Percentiles rank a stretch among this genome's conserved stretches.
phyloP scores from a whole-genome alignment of 2,797 vertebrate genomes.

The Numenius phaeopus region DNA sequence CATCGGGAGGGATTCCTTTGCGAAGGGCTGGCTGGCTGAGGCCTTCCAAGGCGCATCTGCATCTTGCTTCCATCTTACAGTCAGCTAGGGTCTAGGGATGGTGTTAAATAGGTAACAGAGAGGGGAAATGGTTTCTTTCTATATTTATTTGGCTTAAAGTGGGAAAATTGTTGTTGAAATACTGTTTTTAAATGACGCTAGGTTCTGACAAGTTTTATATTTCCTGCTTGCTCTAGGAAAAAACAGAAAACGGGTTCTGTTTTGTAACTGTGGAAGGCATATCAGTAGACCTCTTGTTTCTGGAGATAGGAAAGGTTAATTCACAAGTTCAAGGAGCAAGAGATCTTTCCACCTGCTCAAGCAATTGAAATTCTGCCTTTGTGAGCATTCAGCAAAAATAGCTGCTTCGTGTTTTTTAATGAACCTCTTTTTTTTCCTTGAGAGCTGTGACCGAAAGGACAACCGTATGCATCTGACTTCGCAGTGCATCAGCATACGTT shows the following conservation, averaged over 20 bases:
- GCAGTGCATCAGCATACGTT: not conserved
- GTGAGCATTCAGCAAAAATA: not conserved
- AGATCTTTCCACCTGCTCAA: slow-evolving; percentile 32
- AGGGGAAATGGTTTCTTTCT: not conserved
- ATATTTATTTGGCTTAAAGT: not conserved
- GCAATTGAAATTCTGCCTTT: slow-evolving; percentile 6
- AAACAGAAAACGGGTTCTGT: not conserved
- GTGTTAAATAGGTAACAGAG: not conserved
- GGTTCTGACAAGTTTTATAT: not conserved
- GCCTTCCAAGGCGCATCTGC: not conserved
- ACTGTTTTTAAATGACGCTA: not conserved
- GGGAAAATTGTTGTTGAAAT: not conserved
- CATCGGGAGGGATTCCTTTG: not conserved
- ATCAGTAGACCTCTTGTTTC: not conserved
- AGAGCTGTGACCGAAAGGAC: not conserved
- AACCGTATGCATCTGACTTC: not conserved
- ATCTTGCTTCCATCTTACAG: not conserved
- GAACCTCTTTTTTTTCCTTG: not conserved
- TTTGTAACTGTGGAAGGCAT: not conserved
- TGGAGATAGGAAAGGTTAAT: slow-evolving; percentile 15
- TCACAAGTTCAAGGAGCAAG: slow-evolving; percentile 5
- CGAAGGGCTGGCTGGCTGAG: not conserved
- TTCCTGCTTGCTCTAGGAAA: not conserved
- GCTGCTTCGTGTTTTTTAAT: not conserved
- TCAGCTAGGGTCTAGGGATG: not conserved